Evolutionary conservation across 2,888 invertebrate genomes (phyloP).

Genomic region (Acleris laterana): DNA sequence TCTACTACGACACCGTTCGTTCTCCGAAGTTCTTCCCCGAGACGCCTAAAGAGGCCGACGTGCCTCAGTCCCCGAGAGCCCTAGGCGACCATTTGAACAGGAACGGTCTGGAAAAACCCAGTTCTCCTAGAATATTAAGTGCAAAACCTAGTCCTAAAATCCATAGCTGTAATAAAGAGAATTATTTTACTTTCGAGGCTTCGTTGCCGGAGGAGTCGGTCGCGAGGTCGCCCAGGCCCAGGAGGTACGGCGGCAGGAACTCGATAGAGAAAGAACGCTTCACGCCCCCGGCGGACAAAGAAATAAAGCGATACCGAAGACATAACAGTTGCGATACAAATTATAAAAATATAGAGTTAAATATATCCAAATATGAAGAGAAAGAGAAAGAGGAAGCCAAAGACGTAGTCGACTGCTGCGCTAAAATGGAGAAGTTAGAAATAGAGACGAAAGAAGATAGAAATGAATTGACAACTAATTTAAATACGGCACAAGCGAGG

Average conservation of each 20-base stretch:
- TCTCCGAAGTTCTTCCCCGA: constrained; percentile 79
- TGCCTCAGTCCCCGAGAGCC: constrained; percentile 71
- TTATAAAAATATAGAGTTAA: constrained; percentile 70
- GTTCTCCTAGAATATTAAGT: constrained; percentile 65
- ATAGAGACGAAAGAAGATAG: constrained; percentile 57
- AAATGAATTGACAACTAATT: constrained; percentile 57
- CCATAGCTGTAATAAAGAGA: constrained; percentile 74
- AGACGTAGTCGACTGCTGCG: constrained; percentile 76
- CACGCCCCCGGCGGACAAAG: constrained; percentile 75
- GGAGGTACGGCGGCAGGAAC: constrained; percentile 72
- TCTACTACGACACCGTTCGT: constrained; percentile 74
- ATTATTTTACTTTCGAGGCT: constrained; percentile 76
- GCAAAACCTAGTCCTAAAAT: constrained; percentile 75
- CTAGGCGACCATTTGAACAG: constrained; percentile 68
- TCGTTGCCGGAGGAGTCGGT: constrained; percentile 55
- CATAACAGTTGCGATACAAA: constrained; percentile 78
- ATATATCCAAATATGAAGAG: constrained; percentile 61
- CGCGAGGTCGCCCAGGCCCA: constrained; percentile 62
- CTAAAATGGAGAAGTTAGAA: constrained; percentile 64
- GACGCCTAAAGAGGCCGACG: constrained; percentile 67
- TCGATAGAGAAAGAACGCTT: constrained; percentile 74
- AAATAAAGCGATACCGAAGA: constrained; percentile 67
- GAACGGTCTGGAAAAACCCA: constrained; percentile 70
- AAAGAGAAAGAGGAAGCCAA: constrained; percentile 64
- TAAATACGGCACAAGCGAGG: constrained; percentile 70